Percentiles rank a stretch among this genome's conserved stretches.
Evolutionary conservation across 53 echinoderm and acorn worm genomes (phyloP).

Genomic region (Paracentrotus lividus): DNA sequence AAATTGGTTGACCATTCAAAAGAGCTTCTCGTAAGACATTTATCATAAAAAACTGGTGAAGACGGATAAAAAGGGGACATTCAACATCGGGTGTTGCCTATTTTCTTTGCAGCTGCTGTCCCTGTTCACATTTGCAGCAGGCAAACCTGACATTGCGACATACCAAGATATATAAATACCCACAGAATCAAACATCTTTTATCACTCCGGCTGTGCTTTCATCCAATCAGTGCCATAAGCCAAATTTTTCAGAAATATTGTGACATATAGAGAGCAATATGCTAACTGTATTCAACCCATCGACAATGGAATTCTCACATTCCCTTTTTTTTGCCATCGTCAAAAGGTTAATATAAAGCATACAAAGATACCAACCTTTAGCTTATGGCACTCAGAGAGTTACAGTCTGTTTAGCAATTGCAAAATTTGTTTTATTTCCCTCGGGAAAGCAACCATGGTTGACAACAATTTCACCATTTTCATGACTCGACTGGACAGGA

Average conservation of each 20-base stretch:
- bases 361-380: no score
- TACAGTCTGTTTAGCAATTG: neutral
- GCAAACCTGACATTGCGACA: neutral
- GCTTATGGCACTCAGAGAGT: neutral
- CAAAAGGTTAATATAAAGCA: no score
- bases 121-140: neutral
- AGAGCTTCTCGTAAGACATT: neutral
- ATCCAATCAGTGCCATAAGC: no score
- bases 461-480: conserved; percentile 41
- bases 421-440: neutral
- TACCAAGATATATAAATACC: conserved; percentile 1
- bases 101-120: conserved; percentile 10
- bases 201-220: neutral
- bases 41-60: conserved; percentile 22
- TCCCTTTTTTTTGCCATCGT: no score
- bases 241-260: no score
- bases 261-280: no score
- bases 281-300: no score
- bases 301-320: no score
- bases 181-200: neutral
- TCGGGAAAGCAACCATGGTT: conserved; percentile 18
- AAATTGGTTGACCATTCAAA: neutral
- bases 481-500: neutral
- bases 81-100: conserved; percentile 16
- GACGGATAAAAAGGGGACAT: conserved; percentile 26